A percentile compares a stretch with the other conserved stretches of the same genome.
Evolutionary conservation across 2,888 invertebrate genomes (phyloP).

Genomic region (Rhaphigaster nebulosa): DNA sequence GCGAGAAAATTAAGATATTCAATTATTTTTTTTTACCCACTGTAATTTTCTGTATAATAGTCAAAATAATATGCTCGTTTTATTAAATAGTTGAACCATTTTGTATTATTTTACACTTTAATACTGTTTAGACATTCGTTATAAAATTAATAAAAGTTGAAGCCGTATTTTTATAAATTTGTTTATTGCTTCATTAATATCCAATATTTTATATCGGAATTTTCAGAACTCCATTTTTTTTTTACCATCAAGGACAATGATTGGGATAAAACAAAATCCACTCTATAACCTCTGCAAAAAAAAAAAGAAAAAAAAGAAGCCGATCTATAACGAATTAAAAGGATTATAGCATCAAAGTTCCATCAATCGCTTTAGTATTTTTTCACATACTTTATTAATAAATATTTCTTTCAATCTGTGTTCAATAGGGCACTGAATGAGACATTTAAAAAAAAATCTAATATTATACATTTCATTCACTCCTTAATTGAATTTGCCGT

Average conservation of each 20-base stretch:
- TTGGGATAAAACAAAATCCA: background rate
- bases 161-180: too few species aligned
- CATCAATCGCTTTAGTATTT: slow-evolving; percentile 17
- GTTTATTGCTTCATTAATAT: background rate
- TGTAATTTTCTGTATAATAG: too few species aligned
- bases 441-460: background rate
- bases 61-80: too few species aligned
- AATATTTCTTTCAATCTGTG: background rate
- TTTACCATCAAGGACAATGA: background rate
- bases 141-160: too few species aligned
- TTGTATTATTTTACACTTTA: too few species aligned
- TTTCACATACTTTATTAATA: background rate
- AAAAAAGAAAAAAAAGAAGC: background rate
- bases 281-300: background rate
- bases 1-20: too few species aligned
- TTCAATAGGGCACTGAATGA: background rate
- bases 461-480: background rate
- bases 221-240: background rate
- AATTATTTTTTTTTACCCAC: too few species aligned
- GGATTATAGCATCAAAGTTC: background rate
- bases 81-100: too few species aligned
- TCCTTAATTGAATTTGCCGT: background rate
- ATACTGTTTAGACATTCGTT: too few species aligned
- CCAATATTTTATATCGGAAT: background rate
- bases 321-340: background rate